These are phyloP conservation scores for Parasteatoda lunata DNA, from an alignment of 2,888 invertebrate genomes.

Conservation along the genomic window DNA sequence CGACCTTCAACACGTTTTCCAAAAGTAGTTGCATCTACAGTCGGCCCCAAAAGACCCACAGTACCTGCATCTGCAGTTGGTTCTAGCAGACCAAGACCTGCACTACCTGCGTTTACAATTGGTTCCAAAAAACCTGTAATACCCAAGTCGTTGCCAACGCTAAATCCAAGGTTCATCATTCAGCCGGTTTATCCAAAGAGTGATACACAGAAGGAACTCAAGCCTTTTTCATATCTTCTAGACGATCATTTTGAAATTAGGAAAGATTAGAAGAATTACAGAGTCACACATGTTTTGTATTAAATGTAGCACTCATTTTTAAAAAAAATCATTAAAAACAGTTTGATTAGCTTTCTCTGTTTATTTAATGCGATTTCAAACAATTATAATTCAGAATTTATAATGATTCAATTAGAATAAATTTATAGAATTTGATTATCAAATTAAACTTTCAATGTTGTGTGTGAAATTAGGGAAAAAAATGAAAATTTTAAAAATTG, in stretches of 20 bases:
- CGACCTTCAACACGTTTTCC: not conserved
- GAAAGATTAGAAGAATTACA: not conserved
- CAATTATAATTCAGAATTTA: no score
- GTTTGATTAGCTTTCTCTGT: no score
- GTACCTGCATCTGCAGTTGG: no score
- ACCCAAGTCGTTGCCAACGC: not conserved
- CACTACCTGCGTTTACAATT: not conserved
- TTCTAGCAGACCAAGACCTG: not conserved
- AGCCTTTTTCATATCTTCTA: not conserved
- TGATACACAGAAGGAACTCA: not conserved
- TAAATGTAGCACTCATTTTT: no score
- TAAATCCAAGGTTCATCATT: conserved; percentile 30
- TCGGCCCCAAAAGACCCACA: not conserved
- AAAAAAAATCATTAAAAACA: no score
- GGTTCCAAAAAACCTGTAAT: not conserved
- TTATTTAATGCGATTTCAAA: no score
- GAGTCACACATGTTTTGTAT: no score
- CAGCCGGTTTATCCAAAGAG: not conserved
- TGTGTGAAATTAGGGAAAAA: no score
- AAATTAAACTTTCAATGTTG: no score
- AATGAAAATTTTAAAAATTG: no score
- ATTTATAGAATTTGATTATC: no score
- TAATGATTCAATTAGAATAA: no score
- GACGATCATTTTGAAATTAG: not conserved
- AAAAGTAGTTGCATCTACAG: not conserved